phyloP scores from a whole-genome alignment of 2,888 invertebrate species.

The Campaea margaritaria region DNA sequence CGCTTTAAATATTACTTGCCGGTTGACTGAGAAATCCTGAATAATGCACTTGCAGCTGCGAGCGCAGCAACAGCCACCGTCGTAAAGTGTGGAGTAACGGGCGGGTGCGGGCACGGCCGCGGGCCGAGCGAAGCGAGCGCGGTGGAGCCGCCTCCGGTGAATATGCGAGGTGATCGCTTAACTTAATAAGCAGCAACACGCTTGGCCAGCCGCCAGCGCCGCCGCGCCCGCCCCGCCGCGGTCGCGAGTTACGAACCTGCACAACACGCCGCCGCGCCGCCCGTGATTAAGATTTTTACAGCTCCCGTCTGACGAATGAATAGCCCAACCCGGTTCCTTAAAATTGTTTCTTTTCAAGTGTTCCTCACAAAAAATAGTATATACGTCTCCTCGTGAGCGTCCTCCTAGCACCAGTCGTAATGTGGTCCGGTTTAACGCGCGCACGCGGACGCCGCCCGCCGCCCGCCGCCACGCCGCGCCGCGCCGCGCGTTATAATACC shows the following conservation, averaged over 20 bases:
- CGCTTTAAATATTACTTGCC: constrained; percentile 9
- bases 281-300: constrained; percentile 66
- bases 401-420: constrained; percentile 2
- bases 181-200: constrained; percentile 61
- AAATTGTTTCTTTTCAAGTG: constrained; percentile 20
- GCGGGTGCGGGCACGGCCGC: neutral
- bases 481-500: constrained; percentile 2
- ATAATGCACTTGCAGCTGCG: constrained; percentile 22
- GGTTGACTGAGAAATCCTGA: constrained; percentile 5
- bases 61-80: constrained; percentile 1
- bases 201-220: constrained; percentile 55
- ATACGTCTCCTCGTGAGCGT: neutral
- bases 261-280: constrained; percentile 52
- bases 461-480: constrained; percentile 2
- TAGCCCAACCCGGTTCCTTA: neutral
- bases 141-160: constrained; percentile 7
- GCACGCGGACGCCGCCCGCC: no score
- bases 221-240: constrained; percentile 33
- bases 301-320: neutral
- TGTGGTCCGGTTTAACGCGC: constrained; percentile 16
- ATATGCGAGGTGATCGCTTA: constrained; percentile 56
- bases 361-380: constrained; percentile 38
- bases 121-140: neutral
- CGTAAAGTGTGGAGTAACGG: constrained; percentile 15
- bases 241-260: constrained; percentile 52